phyloP scores from a whole-genome alignment of 2,797 vertebrate genomes.

The Semaprochilodus insignis region DNA sequence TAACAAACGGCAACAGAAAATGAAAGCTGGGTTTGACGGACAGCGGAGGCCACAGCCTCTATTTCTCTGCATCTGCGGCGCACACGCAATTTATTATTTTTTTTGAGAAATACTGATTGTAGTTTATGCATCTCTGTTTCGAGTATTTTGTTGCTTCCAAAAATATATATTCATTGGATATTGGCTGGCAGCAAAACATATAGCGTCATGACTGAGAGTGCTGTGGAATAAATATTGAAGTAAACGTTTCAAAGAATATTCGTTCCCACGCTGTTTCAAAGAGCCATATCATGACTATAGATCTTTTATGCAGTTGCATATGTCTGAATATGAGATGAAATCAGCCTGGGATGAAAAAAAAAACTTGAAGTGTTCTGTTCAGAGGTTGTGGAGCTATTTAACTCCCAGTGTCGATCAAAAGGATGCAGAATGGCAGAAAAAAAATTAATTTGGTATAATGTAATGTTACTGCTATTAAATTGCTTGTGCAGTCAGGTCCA shows the following conservation, averaged over 20 bases:
- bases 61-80: conserved; percentile 68
- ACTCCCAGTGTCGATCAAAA: conserved; percentile 20
- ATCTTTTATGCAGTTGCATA: conserved; percentile 13
- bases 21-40: conserved; percentile 71
- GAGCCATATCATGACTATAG: conserved; percentile 8
- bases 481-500: no score
- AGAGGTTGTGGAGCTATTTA: conserved; percentile 9
- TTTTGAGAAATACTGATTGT: conserved; percentile 73
- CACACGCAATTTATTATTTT: conserved; percentile 64
- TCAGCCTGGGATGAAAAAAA: not conserved
- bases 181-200: conserved; percentile 3
- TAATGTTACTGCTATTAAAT: no score
- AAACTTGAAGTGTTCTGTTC: not conserved
- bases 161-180: conserved; percentile 25
- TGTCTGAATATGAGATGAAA: not conserved
- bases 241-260: conserved; percentile 7
- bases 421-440: not conserved
- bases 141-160: conserved; percentile 48
- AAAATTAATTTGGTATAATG: no score
- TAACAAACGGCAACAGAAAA: conserved; percentile 70
- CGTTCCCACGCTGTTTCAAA: not conserved
- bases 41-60: conserved; percentile 72
- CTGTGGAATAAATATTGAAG: conserved; percentile 5
- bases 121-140: conserved; percentile 77
- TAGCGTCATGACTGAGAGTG: not conserved